These are phyloP conservation scores for Pseudopodoces humilis DNA, from an alignment of 2,113 vertebrate species.

Conservation along the genomic window DNA sequence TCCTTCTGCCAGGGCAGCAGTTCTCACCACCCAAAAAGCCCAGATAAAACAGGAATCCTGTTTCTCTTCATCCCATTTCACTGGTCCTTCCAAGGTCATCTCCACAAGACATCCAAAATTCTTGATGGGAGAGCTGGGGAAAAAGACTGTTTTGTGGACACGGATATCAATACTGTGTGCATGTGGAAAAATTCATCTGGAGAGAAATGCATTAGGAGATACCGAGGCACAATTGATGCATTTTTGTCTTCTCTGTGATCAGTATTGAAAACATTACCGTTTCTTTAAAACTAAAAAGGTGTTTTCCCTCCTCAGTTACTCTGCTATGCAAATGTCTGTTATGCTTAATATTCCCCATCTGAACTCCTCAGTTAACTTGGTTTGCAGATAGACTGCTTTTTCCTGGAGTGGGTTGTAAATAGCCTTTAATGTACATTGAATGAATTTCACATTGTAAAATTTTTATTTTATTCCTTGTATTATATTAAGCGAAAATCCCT, in stretches of 20 bases:
- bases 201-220: neutral
- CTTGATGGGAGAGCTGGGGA: neutral
- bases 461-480: slow-evolving; percentile 95
- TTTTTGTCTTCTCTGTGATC: slow-evolving; percentile 43
- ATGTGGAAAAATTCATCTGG: neutral
- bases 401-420: slow-evolving; percentile 88
- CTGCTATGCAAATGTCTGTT: slow-evolving; percentile 80
- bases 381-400: slow-evolving; percentile 80
- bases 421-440: slow-evolving; percentile 94
- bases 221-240: neutral
- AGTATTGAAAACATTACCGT: slow-evolving; percentile 53
- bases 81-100: neutral
- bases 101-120: neutral
- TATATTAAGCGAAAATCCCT: slow-evolving; percentile 90
- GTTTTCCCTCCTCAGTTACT: slow-evolving; percentile 67
- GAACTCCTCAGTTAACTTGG: slow-evolving; percentile 70
- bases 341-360: slow-evolving; percentile 66
- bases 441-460: slow-evolving; percentile 91
- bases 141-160: neutral
- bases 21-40: neutral
- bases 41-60: neutral
- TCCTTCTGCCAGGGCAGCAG: neutral
- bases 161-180: neutral
- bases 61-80: neutral
- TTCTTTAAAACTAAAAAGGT: slow-evolving; percentile 36